phyloP scores from a whole-genome alignment of 2,797 vertebrate genomes.

The Buceros bicornis region DNA sequence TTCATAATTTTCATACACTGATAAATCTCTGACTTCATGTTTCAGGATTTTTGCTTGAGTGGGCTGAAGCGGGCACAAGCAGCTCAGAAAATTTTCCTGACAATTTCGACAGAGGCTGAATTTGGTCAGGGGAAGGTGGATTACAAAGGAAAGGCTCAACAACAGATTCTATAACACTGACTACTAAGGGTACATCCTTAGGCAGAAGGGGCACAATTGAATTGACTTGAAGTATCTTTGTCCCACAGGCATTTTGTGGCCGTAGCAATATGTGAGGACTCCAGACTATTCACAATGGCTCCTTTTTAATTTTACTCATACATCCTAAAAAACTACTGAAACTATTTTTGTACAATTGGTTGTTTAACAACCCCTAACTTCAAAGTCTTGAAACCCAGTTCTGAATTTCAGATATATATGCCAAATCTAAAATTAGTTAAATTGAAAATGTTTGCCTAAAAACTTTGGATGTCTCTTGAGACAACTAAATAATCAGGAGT shows the following conservation, averaged over 20 bases:
- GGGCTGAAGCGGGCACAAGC: background rate
- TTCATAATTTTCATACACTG: background rate
- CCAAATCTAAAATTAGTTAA: background rate
- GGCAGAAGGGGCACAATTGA: background rate
- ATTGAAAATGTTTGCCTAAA: background rate
- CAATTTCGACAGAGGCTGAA: background rate
- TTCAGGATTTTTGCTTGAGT: background rate
- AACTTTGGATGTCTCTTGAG: background rate
- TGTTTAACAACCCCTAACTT: background rate
- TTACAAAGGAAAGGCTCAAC: background rate
- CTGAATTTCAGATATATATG: background rate
- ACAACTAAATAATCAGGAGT: background rate
- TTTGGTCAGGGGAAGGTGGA: background rate
- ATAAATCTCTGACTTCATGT: background rate
- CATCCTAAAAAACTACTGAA: background rate
- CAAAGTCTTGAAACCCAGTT: background rate
- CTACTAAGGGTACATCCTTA: background rate
- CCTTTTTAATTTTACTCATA: background rate
- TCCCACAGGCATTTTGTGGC: background rate
- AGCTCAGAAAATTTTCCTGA: background rate
- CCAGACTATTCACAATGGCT: background rate
- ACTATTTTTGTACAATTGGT: background rate
- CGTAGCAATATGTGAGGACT: background rate
- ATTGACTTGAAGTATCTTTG: constrained; percentile 16
- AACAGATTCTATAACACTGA: background rate